Base-by-base conservation (phyloP, 2,113 vertebrate genomes). In the Phoenicopterus ruber region DNA sequence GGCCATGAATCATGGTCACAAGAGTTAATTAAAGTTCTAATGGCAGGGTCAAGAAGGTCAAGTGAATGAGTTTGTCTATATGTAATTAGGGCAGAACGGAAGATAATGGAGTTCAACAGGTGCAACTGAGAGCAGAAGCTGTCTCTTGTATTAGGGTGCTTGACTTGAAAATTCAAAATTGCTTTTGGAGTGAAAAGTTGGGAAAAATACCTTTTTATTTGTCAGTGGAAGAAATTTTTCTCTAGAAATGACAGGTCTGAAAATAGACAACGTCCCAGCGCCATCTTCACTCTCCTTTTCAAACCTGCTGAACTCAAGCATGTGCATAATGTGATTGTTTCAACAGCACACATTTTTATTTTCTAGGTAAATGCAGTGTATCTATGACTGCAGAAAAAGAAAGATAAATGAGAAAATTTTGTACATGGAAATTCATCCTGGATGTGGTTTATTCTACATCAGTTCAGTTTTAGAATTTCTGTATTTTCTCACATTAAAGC, bases 11-110 rank as follows among this genome's bases (percentile, higher is more conserved):
- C 93, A 80, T 40, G 50, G 82, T 52, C 85, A 77, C 49, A 73
- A 58, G 78, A 94, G 74, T 95, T 96, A 96, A 95, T 85, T 97
- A 90, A 95, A 93, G 87, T 93, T 90, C 71, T 93, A 90, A 90
- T 70, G 84, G 73, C 38, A 70, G 78, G 87, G 97, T 87, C 93
- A 91, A 31, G 26, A 9, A 66, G 94, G 91, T 97, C 86, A 96
- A 97, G 87, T 95, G 93, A 91, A 85, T 82, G 86, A 93, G 58
- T 86, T 95, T 95, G 86, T 85, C 74, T 85, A 28, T 54, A 47
- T 73, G 86, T 82, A 94, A 95, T 94, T 95, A 92, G 70, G 49
- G 58, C 40, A 87, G 91, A 93, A 87, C 0, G 6, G 81, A 82
- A 85, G 66, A 95, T 94, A 87, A 92, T 91, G 83, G 89, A 87